Conservation (phyloP, 2,797 vertebrate species). For the Florisuga fusca region DNA sequence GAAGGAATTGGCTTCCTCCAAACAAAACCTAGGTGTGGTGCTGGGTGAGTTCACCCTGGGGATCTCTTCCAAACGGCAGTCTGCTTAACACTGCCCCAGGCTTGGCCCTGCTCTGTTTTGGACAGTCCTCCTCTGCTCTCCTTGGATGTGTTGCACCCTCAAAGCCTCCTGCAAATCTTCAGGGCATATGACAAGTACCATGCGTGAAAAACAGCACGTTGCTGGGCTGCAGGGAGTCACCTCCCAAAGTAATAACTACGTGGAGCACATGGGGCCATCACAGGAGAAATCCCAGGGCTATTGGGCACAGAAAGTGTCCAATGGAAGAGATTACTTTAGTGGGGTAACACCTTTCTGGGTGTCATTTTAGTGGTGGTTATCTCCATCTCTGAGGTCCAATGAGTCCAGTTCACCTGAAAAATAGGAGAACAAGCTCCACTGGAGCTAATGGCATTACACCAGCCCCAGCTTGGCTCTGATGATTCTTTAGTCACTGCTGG, state of each 20-base stretch:
- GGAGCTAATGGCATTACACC: neutral
- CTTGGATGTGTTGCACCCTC: neutral
- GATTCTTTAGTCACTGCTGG: neutral
- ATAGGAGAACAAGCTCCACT: neutral
- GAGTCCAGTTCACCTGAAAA: neutral
- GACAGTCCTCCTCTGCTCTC: neutral
- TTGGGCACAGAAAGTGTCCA: neutral
- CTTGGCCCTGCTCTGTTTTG: neutral
- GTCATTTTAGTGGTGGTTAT: neutral
- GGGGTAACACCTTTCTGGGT: neutral
- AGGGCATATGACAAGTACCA: neutral
- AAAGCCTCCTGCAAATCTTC: neutral
- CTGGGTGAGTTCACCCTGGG: constrained; percentile 61
- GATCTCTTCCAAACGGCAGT: constrained; percentile 56
- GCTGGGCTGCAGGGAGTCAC: neutral
- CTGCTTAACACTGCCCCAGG: constrained; percentile 22
- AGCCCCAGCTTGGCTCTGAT: neutral
- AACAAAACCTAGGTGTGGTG: constrained; percentile 74
- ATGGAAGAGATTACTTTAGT: neutral
- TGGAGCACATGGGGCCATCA: neutral
- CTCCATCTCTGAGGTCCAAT: neutral
- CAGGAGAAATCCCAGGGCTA: neutral
- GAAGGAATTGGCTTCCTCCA: constrained; percentile 54
- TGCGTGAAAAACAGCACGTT: neutral
- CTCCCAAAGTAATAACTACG: neutral